Evolutionary conservation across 2,888 invertebrate species (phyloP).

Genomic region (Acanthopleura granulata): DNA sequence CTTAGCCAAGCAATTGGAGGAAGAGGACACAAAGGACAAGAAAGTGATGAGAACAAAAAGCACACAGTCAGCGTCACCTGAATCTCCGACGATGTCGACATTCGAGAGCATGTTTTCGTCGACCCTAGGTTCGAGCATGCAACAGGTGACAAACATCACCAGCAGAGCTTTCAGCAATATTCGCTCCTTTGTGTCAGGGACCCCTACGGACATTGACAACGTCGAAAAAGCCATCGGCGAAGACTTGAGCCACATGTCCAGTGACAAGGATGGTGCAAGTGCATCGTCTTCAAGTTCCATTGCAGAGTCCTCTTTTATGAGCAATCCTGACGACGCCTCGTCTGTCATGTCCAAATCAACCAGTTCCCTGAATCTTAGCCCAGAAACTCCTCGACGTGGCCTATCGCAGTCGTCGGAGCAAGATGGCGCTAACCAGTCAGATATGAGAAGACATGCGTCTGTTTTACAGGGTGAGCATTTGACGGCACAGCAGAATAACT

Average conservation of each 20-base stretch:
- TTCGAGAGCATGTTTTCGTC: constrained; percentile 1
- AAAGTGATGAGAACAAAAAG: neutral
- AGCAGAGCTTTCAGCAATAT: neutral
- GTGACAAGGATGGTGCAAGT: neutral
- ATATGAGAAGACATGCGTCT: too few species aligned
- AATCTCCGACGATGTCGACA: neutral
- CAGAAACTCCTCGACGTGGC: neutral
- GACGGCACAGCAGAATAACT: too few species aligned
- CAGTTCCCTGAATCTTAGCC: neutral
- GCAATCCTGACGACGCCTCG: neutral
- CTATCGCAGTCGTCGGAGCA: too few species aligned
- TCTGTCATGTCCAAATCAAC: neutral
- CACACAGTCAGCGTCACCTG: neutral
- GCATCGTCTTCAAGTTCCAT: constrained; percentile 6
- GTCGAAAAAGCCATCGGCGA: neutral
- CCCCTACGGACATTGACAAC: neutral
- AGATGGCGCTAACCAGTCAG: too few species aligned
- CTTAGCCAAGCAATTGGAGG: constrained; percentile 76
- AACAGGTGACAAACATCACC: neutral
- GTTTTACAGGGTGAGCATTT: too few species aligned
- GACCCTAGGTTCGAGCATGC: neutral
- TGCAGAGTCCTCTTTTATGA: constrained; percentile 26
- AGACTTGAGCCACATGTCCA: neutral
- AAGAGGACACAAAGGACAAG: constrained; percentile 31
- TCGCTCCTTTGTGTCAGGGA: neutral